phyloP scores from a whole-genome alignment of 2,888 invertebrate species.

The Catocala nupta region DNA sequence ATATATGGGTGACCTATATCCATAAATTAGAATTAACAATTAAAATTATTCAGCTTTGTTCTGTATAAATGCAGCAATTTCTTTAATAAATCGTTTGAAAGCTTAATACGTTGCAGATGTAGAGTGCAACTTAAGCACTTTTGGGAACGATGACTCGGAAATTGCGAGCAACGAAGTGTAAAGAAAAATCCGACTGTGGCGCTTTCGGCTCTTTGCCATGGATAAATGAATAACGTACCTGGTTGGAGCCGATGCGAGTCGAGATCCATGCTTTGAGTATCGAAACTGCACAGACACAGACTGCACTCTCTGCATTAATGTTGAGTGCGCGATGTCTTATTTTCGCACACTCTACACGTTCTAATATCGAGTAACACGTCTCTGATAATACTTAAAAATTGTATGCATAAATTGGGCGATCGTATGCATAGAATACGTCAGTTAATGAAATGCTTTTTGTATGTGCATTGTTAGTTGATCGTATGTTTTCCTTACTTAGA shows the following conservation, averaged over 20 bases:
- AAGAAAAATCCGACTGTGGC: slow-evolving; percentile 30
- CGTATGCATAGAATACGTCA: no score
- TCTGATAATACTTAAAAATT: no score
- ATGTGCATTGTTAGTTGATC: no score
- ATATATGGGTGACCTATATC: slow-evolving; percentile 14
- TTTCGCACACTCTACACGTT: background rate
- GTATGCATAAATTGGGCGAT: no score
- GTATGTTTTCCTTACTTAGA: no score
- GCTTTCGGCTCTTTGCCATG: slow-evolving; percentile 25
- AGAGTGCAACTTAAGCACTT: slow-evolving; percentile 44
- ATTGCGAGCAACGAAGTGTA: slow-evolving; percentile 39
- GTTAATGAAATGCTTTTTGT: no score
- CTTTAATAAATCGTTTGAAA: slow-evolving; percentile 12
- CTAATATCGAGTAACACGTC: background rate
- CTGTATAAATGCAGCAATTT: slow-evolving; percentile 14
- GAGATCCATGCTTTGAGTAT: slow-evolving; percentile 22
- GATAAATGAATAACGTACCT: slow-evolving; percentile 36
- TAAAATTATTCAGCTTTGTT: slow-evolving; percentile 37
- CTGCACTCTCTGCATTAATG: slow-evolving; percentile 22
- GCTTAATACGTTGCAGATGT: slow-evolving; percentile 26
- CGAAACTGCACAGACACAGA: slow-evolving; percentile 11
- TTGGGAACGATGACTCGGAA: slow-evolving; percentile 35
- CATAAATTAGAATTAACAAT: slow-evolving; percentile 34
- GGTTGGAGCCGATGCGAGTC: slow-evolving; percentile 19
- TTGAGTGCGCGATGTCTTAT: background rate